phyloP scores from a whole-genome alignment of 1,140 invertebrate genomes.

The Pseudoatta argentina region DNA sequence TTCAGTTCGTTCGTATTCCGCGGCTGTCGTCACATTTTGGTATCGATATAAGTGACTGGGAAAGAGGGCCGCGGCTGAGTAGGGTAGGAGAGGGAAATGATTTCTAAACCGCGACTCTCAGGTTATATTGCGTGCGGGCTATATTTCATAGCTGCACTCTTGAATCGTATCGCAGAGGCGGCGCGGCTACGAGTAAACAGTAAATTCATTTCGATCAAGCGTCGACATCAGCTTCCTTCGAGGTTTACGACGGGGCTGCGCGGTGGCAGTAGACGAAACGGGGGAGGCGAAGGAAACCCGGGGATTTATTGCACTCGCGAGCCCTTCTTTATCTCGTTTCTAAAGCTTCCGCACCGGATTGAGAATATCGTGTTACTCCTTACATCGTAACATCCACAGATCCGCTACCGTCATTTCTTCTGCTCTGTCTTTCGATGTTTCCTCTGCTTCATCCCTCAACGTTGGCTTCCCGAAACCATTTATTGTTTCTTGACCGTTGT shows the following conservation, averaged over 20 bases:
- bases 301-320: constrained; percentile 77
- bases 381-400: constrained; percentile 43
- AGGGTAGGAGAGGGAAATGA: constrained; percentile 27
- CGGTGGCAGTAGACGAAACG: constrained; percentile 14
- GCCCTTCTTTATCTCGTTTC: constrained; percentile 76
- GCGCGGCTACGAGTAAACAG: constrained; percentile 75
- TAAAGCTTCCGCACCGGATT: constrained; percentile 75
- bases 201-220: constrained; percentile 79
- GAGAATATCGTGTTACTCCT: constrained; percentile 72
- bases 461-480: constrained; percentile 54
- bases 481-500: constrained; percentile 48
- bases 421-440: constrained; percentile 4
- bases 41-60: constrained; percentile 40
- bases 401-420: constrained; percentile 35
- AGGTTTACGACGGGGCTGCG: constrained; percentile 20
- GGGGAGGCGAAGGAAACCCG: constrained; percentile 32
- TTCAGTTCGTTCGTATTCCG: constrained; percentile 56
- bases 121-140: constrained; percentile 24
- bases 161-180: constrained; percentile 54
- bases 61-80: not conserved
- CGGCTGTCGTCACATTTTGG: constrained; percentile 43
- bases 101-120: constrained; percentile 50
- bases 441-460: constrained; percentile 25
- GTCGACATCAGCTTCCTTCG: constrained; percentile 46
- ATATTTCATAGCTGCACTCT: constrained; percentile 54